Conservation (phyloP, 2,113 vertebrate species). For the Hymenochirus boettgeri region DNA sequence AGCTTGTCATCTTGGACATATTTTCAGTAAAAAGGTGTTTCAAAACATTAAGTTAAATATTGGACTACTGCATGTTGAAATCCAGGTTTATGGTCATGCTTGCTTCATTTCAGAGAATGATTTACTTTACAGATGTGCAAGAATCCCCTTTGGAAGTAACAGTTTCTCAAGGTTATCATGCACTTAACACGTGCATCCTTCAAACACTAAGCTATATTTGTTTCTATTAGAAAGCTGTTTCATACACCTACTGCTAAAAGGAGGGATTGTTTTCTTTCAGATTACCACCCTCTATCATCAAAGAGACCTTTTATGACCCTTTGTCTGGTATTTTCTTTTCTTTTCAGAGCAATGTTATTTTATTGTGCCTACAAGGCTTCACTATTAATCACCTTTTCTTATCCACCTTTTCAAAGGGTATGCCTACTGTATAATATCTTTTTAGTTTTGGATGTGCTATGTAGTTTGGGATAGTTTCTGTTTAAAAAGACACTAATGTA, state of each 20-base stretch:
- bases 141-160: background rate
- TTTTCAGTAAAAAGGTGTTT: too few species aligned
- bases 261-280: conserved; percentile 25
- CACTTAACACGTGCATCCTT: conserved; percentile 12
- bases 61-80: too few species aligned
- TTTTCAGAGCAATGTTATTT: conserved; percentile 12
- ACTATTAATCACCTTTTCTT: conserved; percentile 12
- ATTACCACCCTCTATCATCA: conserved; percentile 35
- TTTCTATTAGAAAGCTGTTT: conserved; percentile 27
- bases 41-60: too few species aligned
- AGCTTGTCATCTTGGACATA: too few species aligned
- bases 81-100: too few species aligned
- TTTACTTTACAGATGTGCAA: background rate
- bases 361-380: conserved; percentile 22
- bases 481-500: too few species aligned
- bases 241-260: conserved; percentile 29
- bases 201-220: conserved; percentile 4
- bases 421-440: too few species aligned
- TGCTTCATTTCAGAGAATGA: too few species aligned
- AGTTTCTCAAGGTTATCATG: conserved; percentile 15
- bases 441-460: too few species aligned
- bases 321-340: conserved; percentile 22
- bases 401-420: background rate
- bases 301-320: conserved; percentile 34
- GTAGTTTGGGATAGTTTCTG: too few species aligned